These are phyloP conservation scores for Denticeps clupeoides DNA, from an alignment of 2,797 vertebrate species.

Conservation along the genomic window DNA sequence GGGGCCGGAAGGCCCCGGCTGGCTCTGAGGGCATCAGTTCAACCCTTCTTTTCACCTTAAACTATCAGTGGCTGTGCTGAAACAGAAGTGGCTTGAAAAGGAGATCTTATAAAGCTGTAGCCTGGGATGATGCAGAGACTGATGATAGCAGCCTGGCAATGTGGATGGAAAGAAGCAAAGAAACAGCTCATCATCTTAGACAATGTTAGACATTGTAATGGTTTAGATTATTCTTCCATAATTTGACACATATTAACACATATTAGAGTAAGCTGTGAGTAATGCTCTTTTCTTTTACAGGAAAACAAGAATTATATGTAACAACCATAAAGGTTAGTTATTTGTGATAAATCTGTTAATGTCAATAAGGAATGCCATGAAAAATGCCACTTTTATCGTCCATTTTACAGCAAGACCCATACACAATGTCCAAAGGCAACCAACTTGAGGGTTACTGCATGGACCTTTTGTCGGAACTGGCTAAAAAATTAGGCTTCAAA, in stretches of 20 bases:
- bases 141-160: too few species aligned
- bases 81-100: background rate
- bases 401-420: slow-evolving; percentile 84
- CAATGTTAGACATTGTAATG: too few species aligned
- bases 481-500: slow-evolving; percentile 67
- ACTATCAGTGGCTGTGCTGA: background rate
- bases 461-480: slow-evolving; percentile 67
- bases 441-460: slow-evolving; percentile 80
- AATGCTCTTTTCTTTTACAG: slow-evolving; percentile 22
- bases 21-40: slow-evolving; percentile 26
- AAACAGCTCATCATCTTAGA: too few species aligned
- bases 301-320: slow-evolving; percentile 51
- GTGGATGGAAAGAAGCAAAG: too few species aligned
- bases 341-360: background rate
- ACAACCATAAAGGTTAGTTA: slow-evolving; percentile 76
- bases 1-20: slow-evolving; percentile 45
- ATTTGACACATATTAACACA: background rate
- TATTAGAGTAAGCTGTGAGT: slow-evolving; percentile 1
- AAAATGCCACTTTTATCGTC: too few species aligned
- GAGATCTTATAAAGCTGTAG: too few species aligned
- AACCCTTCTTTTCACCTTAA: background rate
- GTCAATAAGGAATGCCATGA: too few species aligned
- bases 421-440: slow-evolving; percentile 54
- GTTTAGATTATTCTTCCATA: too few species aligned
- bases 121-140: too few species aligned